These are phyloP conservation scores for Eumacrocentrus americanus DNA, from an alignment of 2,888 invertebrate genomes.

Conservation along the genomic window DNA sequence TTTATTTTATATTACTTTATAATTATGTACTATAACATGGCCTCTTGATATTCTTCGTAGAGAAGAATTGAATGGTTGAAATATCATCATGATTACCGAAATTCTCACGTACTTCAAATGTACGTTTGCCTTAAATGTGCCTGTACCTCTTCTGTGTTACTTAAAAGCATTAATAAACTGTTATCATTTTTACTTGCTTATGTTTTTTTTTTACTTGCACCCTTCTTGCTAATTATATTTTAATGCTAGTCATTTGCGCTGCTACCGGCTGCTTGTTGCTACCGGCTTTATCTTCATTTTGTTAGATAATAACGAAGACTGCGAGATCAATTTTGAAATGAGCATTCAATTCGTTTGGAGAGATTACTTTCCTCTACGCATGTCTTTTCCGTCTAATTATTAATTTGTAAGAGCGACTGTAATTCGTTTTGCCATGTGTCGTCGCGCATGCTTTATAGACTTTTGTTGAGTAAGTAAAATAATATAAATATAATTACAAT, in stretches of 20 bases:
- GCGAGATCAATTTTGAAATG: too few species aligned
- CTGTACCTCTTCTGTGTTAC: conserved; percentile 53
- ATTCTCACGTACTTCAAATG: conserved; percentile 24
- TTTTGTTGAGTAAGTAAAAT: not conserved
- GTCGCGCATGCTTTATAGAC: too few species aligned
- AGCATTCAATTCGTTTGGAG: too few species aligned
- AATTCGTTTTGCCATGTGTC: not conserved
- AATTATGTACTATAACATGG: not conserved
- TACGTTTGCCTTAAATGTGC: conserved; percentile 44
- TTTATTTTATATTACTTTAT: conserved; percentile 1
- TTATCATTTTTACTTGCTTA: conserved; percentile 56
- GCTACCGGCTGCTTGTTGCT: not conserved
- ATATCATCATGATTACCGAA: not conserved
- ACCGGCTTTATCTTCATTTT: not conserved
- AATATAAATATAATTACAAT: too few species aligned
- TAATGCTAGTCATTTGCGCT: not conserved
- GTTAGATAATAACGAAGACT: too few species aligned
- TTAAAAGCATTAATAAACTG: conserved; percentile 53
- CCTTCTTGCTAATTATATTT: conserved; percentile 29
- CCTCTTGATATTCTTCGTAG: too few species aligned
- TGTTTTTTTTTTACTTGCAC: conserved; percentile 44
- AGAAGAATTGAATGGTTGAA: too few species aligned
- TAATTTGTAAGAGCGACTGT: conserved; percentile 16
- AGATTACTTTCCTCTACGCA: conserved; percentile 14
- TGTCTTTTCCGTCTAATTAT: conserved; percentile 14